Evolutionary conservation across 2,797 vertebrate species (phyloP).

Genomic region (Coracias cyanogaster): DNA sequence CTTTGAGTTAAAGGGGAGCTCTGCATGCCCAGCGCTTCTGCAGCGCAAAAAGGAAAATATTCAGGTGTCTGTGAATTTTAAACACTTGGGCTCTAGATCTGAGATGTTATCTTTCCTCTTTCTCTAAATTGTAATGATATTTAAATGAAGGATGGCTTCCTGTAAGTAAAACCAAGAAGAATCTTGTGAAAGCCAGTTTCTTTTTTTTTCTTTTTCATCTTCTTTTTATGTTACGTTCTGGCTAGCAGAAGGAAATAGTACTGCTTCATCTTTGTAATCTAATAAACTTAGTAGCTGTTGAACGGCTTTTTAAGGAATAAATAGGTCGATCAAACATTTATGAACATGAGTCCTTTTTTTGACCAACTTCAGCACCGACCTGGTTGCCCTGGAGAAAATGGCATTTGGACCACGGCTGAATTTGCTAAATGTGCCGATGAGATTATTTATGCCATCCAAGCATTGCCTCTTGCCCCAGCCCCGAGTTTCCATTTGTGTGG

Average conservation of each 20-base stretch:
- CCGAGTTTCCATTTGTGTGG: not conserved
- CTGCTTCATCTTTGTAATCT: not conserved
- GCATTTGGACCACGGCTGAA: not conserved
- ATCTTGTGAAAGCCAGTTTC: not conserved
- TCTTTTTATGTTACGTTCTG: not conserved
- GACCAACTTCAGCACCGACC: not conserved
- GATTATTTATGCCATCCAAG: not conserved
- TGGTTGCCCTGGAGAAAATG: not conserved
- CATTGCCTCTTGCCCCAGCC: not conserved
- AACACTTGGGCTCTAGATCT: not conserved
- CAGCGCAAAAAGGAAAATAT: not conserved
- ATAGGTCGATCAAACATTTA: not conserved
- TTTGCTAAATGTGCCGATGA: not conserved
- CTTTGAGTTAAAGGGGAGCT: not conserved
- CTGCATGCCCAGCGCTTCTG: not conserved
- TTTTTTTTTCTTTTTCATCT: not conserved
- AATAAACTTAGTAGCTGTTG: not conserved
- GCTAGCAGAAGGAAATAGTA: not conserved
- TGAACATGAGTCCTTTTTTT: not conserved
- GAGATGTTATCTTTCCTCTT: not conserved
- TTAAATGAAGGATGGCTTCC: not conserved
- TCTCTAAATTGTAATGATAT: not conserved
- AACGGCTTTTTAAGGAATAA: conserved; percentile 3
- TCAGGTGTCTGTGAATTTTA: not conserved
- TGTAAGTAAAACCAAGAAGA: not conserved